Base-by-base conservation (phyloP, 2,888 invertebrate genomes). In the Graphium colonna region DNA sequence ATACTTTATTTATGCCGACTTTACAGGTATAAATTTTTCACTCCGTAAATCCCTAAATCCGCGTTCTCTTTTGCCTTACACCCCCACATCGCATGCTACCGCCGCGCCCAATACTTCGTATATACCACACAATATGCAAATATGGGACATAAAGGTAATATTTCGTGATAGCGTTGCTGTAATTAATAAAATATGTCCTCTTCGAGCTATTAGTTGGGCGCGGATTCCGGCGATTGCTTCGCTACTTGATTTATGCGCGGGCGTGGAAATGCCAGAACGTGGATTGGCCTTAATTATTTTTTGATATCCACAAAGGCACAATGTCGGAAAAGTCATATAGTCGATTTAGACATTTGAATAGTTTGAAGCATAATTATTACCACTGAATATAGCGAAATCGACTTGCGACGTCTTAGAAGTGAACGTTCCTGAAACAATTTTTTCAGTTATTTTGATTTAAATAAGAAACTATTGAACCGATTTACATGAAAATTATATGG, bases 151-250 rank as follows among this genome's bases (percentile, higher is more conserved):
- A 85, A 86, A 84, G 74, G 82, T 84, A 84, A 86, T 87, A 87
- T 86, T 80, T 86, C 85, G 86, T 88, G 86, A 86, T 88, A 86
- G 75, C 77, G 67, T 66, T 65, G 67, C 63, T 61, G 86, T 89
- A 87, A 89, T 88, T 89, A 89, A 88, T 86, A 88, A 85, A 86
- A 87, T 87, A 85, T 81, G 83, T 82, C 77, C 79, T 80, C 75
- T 79, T 73, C 67, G 60, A 62, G 73, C 71, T 68, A 74, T 73
- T 73, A 73, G 78, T 72, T 68, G 82, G 82, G 81, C 69, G 75
- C 75, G 75, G 72, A 69, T 65, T 72, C 68, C 62, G 64, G 53
- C 51, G 82, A 81, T 81, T 80, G 80, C 75, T 73, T 71, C 62
- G 67, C 58, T 56, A 64, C 63, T 64, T 81, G 77, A 82, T 81